phyloP scores from a whole-genome alignment of 2,888 invertebrate genomes.

The Pyrochroa serraticornis region DNA sequence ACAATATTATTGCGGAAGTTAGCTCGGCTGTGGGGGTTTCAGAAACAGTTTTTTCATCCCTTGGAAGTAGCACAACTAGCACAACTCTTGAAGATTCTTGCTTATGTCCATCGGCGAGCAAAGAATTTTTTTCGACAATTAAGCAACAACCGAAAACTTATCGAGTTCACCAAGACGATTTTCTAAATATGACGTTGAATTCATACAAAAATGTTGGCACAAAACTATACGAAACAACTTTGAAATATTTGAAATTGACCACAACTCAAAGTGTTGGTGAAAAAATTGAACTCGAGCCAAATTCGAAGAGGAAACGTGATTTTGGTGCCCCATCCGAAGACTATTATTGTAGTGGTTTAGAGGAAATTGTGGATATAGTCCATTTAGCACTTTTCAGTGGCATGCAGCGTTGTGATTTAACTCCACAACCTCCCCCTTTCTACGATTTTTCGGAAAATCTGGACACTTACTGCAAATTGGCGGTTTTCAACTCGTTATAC shows the following conservation, averaged over 20 bases:
- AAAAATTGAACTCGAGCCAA: background rate
- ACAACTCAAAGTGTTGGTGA: slow-evolving; percentile 18
- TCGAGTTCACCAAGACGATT: slow-evolving; percentile 36
- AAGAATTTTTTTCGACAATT: background rate
- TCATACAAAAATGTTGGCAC: slow-evolving; percentile 36
- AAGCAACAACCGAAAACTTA: slow-evolving; percentile 3
- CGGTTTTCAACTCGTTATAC: slow-evolving; percentile 33
- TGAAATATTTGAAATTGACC: slow-evolving; percentile 31
- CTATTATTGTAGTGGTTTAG: slow-evolving; percentile 5
- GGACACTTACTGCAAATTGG: slow-evolving; percentile 16
- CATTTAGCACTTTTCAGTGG: slow-evolving; percentile 16
- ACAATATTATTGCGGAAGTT: slow-evolving; percentile 39
- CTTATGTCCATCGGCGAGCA: background rate
- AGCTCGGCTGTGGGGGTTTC: slow-evolving; percentile 23
- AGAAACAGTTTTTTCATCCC: slow-evolving; percentile 3
- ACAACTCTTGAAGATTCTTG: background rate
- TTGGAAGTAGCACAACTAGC: too few species aligned
- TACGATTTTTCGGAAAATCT: slow-evolving; percentile 4
- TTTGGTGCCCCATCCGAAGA: slow-evolving; percentile 17
- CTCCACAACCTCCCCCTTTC: background rate
- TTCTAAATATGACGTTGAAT: slow-evolving; percentile 33
- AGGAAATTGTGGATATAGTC: slow-evolving; percentile 9
- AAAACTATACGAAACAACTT: slow-evolving; percentile 27
- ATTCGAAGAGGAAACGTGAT: slow-evolving; percentile 10
- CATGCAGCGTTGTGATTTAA: slow-evolving; percentile 8